These are phyloP conservation scores for Crotalus adamanteus DNA, from an alignment of 2,797 vertebrate genomes.

Conservation along the genomic window DNA sequence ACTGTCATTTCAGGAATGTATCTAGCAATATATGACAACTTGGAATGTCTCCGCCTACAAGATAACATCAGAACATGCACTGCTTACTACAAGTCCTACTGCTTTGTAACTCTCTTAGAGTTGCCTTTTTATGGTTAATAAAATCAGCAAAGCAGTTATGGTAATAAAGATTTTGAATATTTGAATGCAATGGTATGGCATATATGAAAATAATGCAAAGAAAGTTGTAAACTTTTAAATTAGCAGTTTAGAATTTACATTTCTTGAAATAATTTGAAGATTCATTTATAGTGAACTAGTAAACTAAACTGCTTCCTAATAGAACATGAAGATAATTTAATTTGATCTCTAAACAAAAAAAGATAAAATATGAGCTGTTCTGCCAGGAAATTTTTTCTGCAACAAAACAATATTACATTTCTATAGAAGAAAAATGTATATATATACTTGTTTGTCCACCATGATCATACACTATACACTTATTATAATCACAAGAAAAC, in stretches of 20 bases:
- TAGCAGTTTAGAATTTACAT: constrained; percentile 2
- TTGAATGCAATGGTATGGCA: constrained; percentile 18
- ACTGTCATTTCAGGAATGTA: constrained; percentile 87
- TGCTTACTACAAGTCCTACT: constrained; percentile 33
- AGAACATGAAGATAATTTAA: neutral
- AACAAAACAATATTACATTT: neutral
- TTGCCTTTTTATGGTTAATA: constrained; percentile 51
- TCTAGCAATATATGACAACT: constrained; percentile 73
- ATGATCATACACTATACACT: neutral
- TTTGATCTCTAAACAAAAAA: neutral
- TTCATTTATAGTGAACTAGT: neutral
- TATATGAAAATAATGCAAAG: constrained; percentile 1
- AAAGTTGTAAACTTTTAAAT: constrained; percentile 7
- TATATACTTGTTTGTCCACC: neutral
- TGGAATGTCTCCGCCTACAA: constrained; percentile 82
- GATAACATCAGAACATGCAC: constrained; percentile 61
- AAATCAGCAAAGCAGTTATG: constrained; percentile 40
- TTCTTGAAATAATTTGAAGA: neutral
- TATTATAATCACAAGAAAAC: neutral
- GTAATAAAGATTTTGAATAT: constrained; percentile 36
- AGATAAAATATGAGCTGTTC: neutral
- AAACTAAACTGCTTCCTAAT: neutral
- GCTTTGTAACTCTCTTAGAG: constrained; percentile 44
- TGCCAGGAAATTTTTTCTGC: neutral
- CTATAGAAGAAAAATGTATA: neutral